Conservation (phyloP, 2,113 vertebrate genomes). For the Epinephelus cyanopodus region DNA sequence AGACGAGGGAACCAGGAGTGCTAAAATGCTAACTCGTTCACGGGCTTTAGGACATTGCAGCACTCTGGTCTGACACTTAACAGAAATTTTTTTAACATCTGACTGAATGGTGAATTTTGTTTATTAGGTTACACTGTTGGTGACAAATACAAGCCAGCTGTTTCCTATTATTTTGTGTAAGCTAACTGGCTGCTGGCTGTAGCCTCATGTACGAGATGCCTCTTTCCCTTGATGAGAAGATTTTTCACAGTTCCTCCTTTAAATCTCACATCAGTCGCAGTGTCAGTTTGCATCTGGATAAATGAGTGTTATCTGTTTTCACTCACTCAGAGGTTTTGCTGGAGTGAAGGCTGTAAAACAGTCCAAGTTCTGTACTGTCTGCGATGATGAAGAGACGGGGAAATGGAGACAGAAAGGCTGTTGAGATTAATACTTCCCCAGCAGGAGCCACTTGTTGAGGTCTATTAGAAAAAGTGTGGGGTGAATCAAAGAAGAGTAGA, state of each 20-base stretch:
- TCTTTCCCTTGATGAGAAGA: neutral
- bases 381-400: slow-evolving; percentile 15
- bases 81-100: too few relatives aligned
- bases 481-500: slow-evolving; percentile 42
- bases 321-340: slow-evolving; percentile 4
- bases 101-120: neutral
- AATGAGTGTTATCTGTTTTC: slow-evolving; percentile 21
- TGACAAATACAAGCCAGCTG: neutral
- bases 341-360: neutral
- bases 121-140: neutral
- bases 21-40: too few relatives aligned
- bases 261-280: neutral
- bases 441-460: slow-evolving; percentile 37
- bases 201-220: neutral
- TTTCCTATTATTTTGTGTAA: neutral
- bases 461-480: slow-evolving; percentile 53
- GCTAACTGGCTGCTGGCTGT: neutral
- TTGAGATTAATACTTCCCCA: slow-evolving; percentile 39
- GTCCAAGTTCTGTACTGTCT: slow-evolving; percentile 12
- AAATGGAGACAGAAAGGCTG: slow-evolving; percentile 18
- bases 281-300: neutral
- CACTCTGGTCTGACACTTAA: too few relatives aligned
- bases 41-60: too few relatives aligned
- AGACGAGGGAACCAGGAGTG: too few relatives aligned
- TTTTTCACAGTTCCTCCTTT: neutral